A percentile compares a stretch with the other conserved stretches of the same genome.
phyloP scores from a whole-genome alignment of 2,888 invertebrate species.

The Petrolisthes cinctipes region DNA sequence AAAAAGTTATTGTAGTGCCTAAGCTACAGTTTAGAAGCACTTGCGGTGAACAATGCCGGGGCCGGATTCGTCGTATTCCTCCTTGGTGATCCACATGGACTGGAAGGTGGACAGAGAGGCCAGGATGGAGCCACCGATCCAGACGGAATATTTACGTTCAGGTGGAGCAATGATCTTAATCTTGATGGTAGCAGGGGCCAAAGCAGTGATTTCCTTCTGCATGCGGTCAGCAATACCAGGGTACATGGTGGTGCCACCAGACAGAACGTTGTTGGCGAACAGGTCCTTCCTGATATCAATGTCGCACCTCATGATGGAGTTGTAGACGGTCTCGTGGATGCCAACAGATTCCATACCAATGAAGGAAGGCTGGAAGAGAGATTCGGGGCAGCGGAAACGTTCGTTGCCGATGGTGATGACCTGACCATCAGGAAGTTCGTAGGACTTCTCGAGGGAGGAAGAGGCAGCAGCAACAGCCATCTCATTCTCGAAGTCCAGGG shows the following conservation, averaged over 20 bases:
- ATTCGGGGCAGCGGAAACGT: conserved; percentile 63
- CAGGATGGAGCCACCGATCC: conserved; percentile 68
- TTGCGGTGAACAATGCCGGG: conserved; percentile 67
- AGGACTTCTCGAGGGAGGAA: too few species aligned
- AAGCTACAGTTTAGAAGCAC: conserved; percentile 65
- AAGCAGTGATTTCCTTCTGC: conserved; percentile 66
- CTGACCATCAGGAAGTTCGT: too few species aligned
- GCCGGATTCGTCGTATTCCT: conserved; percentile 67
- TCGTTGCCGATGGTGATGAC: too few species aligned
- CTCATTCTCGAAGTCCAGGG: conserved; percentile 62
- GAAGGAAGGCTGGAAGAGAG: too few species aligned
- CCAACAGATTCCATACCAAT: conserved; percentile 52
- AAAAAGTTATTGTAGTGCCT: too few species aligned
- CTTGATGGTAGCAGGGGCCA: conserved; percentile 68
- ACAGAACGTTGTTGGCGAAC: conserved; percentile 66
- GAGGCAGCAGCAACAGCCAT: too few species aligned
- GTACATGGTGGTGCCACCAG: conserved; percentile 64
- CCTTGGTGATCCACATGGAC: conserved; percentile 66
- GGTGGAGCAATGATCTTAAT: conserved; percentile 68
- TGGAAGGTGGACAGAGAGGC: conserved; percentile 66
- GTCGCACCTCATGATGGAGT: conserved; percentile 70
- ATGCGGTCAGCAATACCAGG: conserved; percentile 62
- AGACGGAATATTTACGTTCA: conserved; percentile 68
- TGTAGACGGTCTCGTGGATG: conserved; percentile 76
- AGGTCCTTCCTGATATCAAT: conserved; percentile 68